Evolutionary conservation across 2,888 invertebrate species (phyloP).

Genomic region (Brachyptera putata): DNA sequence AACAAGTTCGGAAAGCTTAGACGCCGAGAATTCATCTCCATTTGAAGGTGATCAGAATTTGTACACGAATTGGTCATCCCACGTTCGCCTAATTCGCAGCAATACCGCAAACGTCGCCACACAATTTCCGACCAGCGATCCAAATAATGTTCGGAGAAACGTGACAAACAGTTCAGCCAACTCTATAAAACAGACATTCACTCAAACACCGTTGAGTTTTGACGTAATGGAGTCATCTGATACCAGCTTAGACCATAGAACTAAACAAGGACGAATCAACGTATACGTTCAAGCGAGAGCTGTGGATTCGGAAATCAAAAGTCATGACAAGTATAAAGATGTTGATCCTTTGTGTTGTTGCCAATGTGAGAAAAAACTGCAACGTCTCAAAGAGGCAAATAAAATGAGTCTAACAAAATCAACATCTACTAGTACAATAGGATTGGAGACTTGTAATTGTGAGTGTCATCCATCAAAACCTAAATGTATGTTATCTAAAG

Average conservation of each 20-base stretch:
- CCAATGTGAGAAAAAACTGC: not conserved
- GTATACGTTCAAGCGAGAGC: not conserved
- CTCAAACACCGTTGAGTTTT: too few species aligned
- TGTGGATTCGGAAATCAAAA: too few species aligned
- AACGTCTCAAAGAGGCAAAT: not conserved
- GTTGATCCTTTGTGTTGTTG: constrained; percentile 4
- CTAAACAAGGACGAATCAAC: not conserved
- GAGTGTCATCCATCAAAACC: too few species aligned
- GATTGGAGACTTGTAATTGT: too few species aligned
- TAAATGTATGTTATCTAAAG: too few species aligned
- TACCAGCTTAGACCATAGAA: not conserved
- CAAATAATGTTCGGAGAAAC: not conserved
- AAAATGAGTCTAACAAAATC: not conserved
- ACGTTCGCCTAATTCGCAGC: not conserved
- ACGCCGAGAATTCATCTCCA: not conserved
- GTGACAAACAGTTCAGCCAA: not conserved
- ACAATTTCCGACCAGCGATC: not conserved
- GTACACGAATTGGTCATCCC: constrained; percentile 2
- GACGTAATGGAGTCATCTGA: not conserved
- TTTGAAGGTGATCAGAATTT: not conserved
- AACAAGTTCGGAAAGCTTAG: not conserved
- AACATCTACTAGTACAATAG: not conserved
- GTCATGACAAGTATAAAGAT: not conserved
- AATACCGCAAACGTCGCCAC: not conserved
- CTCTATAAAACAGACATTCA: too few species aligned